Percentiles rank a stretch among this genome's conserved stretches.
Conservation (phyloP, 2,113 vertebrate species). For the Planiliza haematocheilus region DNA sequence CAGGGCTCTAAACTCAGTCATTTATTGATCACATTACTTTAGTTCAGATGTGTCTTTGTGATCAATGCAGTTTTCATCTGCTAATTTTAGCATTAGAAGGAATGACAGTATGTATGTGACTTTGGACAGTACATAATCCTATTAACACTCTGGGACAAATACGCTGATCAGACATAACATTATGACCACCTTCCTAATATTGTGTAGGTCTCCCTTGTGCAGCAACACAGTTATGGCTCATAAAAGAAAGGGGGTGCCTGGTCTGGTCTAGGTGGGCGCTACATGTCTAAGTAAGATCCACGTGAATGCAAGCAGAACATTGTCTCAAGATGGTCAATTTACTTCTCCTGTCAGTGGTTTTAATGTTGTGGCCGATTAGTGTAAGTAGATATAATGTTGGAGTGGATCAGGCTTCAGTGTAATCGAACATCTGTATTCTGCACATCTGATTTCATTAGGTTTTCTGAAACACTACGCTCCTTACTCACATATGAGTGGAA, state of each 20-base stretch:
- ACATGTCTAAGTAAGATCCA: too few relatives aligned
- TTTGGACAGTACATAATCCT: slow-evolving; percentile 23
- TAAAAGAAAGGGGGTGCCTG: too few relatives aligned
- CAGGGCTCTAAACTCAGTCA: slow-evolving; percentile 18
- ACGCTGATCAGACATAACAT: too few relatives aligned
- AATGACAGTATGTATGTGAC: too few relatives aligned
- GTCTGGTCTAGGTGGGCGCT: too few relatives aligned
- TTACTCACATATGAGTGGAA: slow-evolving; percentile 34
- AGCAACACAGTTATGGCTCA: too few relatives aligned
- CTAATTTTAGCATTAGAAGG: slow-evolving; percentile 6
- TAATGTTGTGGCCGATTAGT: too few relatives aligned
- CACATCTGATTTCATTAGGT: slow-evolving; percentile 12
- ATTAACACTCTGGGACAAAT: slow-evolving; percentile 24
- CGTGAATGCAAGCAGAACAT: too few relatives aligned
- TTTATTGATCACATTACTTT: slow-evolving; percentile 34
- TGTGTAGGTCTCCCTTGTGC: too few relatives aligned
- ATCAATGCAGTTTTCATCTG: slow-evolving; percentile 14
- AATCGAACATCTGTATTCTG: slow-evolving; percentile 32
- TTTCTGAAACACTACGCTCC: slow-evolving; percentile 1
- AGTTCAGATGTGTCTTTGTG: slow-evolving; percentile 16
- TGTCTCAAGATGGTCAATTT: too few relatives aligned
- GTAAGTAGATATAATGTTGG: slow-evolving; percentile 28
- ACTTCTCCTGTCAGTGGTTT: too few relatives aligned
- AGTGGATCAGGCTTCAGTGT: slow-evolving; percentile 19
- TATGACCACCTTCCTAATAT: too few relatives aligned